Conservation (phyloP, 2,113 vertebrate species). For the Ardeotis arabs region DNA sequence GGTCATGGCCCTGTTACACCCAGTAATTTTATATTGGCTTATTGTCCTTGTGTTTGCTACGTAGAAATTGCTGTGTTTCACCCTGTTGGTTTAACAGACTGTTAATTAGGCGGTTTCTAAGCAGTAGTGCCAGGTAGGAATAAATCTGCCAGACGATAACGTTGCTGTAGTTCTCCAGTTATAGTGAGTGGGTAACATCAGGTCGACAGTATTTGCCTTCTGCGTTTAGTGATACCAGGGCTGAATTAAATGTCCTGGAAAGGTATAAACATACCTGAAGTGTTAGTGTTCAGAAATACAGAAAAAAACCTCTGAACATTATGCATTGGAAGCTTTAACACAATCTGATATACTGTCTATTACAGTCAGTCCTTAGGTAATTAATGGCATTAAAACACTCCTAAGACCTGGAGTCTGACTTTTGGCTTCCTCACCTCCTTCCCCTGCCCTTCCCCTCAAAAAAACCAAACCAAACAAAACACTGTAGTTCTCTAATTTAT, state of each 20-base stretch:
- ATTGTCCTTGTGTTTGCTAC: neutral
- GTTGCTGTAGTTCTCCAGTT: neutral
- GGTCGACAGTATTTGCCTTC: neutral
- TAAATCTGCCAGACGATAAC: neutral
- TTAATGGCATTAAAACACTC: neutral
- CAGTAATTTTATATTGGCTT: neutral
- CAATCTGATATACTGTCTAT: neutral
- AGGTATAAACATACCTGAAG: neutral
- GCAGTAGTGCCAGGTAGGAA: neutral
- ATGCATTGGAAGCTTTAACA: neutral
- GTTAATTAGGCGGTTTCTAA: neutral
- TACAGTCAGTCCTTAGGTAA: neutral
- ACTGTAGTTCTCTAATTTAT: neutral
- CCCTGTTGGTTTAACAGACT: neutral
- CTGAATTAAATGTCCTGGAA: neutral
- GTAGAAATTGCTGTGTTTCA: neutral
- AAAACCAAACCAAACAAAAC: neutral
- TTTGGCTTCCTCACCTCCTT: neutral
- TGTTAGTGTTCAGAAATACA: neutral
- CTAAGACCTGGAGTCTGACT: neutral
- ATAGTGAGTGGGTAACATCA: neutral
- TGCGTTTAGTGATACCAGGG: neutral
- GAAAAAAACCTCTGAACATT: neutral
- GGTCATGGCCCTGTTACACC: neutral
- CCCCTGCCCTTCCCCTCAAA: rapidly evolving